These are phyloP conservation scores for Trigoniulus corallinus DNA, from an alignment of 1,140 invertebrate species.

Conservation along the genomic window DNA sequence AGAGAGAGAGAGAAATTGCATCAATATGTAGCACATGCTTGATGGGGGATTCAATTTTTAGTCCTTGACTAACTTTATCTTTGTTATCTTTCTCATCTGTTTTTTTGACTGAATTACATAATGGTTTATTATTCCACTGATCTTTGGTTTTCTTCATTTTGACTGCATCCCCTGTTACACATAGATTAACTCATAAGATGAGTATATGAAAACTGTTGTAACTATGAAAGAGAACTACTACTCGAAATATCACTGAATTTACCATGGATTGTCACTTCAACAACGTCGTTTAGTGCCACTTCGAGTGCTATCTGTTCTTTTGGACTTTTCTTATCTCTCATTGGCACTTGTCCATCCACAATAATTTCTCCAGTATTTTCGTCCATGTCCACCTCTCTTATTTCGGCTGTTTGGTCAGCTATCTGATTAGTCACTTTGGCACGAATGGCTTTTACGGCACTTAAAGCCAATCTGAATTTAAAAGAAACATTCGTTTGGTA, in stretches of 20 bases:
- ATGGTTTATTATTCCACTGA: conserved; percentile 11
- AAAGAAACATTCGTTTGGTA: not conserved
- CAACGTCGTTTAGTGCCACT: conserved; percentile 65
- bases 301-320: conserved; percentile 61
- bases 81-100: conserved; percentile 13
- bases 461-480: conserved; percentile 5
- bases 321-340: conserved; percentile 56
- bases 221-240: no score
- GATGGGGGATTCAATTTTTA: not conserved
- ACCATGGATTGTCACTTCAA: conserved; percentile 81
- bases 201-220: no score
- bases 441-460: conserved; percentile 36
- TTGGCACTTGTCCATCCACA: conserved; percentile 57
- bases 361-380: conserved; percentile 36
- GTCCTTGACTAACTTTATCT: conserved; percentile 12
- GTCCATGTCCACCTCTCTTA: conserved; percentile 39
- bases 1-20: no score
- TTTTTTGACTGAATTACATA: conserved; percentile 16
- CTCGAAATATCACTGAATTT: no score
- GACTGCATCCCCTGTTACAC: conserved; percentile 49
- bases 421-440: conserved; percentile 88
- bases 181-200: no score
- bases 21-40: no score
- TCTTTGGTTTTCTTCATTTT: conserved; percentile 48
- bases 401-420: conserved; percentile 46